These are phyloP conservation scores for Eupeodes luniger DNA, from an alignment of 2,888 invertebrate species.

Conservation along the genomic window DNA sequence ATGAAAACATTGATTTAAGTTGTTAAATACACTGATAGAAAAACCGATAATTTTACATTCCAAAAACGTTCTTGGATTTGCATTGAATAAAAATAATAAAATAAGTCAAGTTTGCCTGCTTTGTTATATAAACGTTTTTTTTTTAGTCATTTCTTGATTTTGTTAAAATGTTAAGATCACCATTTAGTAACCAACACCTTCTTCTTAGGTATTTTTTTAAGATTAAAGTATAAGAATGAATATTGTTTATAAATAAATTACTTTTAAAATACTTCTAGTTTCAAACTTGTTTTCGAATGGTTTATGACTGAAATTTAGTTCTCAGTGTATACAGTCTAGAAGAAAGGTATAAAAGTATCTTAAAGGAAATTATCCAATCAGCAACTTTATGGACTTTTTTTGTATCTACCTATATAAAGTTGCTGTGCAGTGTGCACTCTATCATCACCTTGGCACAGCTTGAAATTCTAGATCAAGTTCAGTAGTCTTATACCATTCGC, in stretches of 20 bases:
- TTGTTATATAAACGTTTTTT: too few species aligned
- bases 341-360: conserved; percentile 16
- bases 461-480: conserved; percentile 65
- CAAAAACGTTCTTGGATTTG: not conserved
- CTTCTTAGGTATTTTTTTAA: not conserved
- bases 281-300: not conserved
- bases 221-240: not conserved
- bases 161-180: too few species aligned
- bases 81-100: too few species aligned
- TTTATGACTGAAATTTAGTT: not conserved
- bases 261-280: too few species aligned
- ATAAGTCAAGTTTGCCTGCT: too few species aligned
- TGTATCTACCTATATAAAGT: not conserved
- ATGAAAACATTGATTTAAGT: conserved; percentile 52
- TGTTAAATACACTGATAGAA: conserved; percentile 2
- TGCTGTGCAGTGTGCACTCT: not conserved
- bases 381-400: conserved; percentile 12
- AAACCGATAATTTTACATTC: not conserved
- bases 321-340: not conserved
- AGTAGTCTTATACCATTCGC: conserved; percentile 58
- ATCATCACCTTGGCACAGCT: conserved; percentile 17
- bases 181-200: too few species aligned
- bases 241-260: too few species aligned
- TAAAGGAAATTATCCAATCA: conserved; percentile 65
- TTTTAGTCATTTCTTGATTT: too few species aligned